Conservation (phyloP, 1,140 invertebrate genomes). For the Homalodisca vitripennis region DNA sequence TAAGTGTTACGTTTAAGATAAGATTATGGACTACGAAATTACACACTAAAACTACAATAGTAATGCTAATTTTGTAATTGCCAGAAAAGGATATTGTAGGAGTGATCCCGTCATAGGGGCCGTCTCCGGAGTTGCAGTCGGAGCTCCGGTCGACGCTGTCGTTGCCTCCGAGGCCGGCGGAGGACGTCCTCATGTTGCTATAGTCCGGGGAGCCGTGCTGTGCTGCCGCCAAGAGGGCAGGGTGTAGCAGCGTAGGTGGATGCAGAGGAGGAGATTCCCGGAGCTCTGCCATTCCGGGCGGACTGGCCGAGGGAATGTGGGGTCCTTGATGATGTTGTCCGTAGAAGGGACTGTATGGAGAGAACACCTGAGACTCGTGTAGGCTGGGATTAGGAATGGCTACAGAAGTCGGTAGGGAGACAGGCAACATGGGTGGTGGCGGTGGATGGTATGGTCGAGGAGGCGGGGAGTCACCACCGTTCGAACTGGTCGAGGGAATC, state of each 20-base stretch:
- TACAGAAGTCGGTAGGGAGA: conserved; percentile 87
- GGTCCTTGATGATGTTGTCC: conserved; percentile 47
- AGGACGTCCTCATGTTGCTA: conserved; percentile 61
- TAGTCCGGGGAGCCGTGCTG: conserved; percentile 70
- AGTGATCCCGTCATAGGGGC: conserved; percentile 85
- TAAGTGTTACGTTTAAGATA: too few relatives aligned
- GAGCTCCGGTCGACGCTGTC: conserved; percentile 80
- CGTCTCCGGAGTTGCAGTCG: conserved; percentile 85
- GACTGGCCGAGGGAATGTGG: conserved; percentile 42
- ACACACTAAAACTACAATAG: conserved; percentile 1
- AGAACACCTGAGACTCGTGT: conserved; percentile 92
- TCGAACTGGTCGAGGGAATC: conserved; percentile 46
- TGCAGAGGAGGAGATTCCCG: conserved; percentile 44
- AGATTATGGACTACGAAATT: too few relatives aligned
- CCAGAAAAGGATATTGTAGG: conserved; percentile 91
- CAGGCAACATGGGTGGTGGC: conserved; percentile 80
- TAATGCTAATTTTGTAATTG: conserved; percentile 13
- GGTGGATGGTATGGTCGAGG: conserved; percentile 69
- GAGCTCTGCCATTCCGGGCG: conserved; percentile 40
- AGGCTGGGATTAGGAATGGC: conserved; percentile 95
- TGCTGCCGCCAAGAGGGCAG: conserved; percentile 72
- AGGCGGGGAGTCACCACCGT: conserved; percentile 56
- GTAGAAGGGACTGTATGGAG: conserved; percentile 86
- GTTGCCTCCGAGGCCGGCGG: conserved; percentile 36
- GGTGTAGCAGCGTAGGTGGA: conserved; percentile 53